These are phyloP conservation scores for Vimba vimba DNA, from an alignment of 2,113 vertebrate genomes.

Conservation along the genomic window DNA sequence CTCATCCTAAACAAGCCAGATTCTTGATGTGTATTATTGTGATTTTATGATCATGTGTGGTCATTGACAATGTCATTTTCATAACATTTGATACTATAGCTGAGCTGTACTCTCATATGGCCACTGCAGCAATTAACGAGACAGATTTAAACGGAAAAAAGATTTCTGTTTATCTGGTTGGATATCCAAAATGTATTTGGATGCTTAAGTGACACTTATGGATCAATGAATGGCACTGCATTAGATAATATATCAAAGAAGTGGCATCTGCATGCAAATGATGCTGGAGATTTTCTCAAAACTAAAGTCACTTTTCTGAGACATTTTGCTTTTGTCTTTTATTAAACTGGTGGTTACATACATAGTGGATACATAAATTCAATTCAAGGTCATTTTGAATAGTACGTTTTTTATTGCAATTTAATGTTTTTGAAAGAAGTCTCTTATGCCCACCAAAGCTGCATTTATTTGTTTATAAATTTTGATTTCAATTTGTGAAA, in stretches of 20 bases:
- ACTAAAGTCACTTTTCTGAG: too few species aligned
- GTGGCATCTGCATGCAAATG: too few species aligned
- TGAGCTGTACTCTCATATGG: not conserved
- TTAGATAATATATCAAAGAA: not conserved
- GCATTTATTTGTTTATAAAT: not conserved
- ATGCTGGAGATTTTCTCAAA: too few species aligned
- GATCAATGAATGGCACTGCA: not conserved
- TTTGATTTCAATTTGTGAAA: too few species aligned
- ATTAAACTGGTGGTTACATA: too few species aligned
- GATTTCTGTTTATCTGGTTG: too few species aligned
- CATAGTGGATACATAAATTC: too few species aligned
- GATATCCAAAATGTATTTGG: too few species aligned
- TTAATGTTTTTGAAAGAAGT: not conserved
- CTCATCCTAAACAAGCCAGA: not conserved
- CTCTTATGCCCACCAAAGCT: not conserved
- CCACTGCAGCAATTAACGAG: not conserved
- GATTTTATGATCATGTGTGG: not conserved
- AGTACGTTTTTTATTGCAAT: not conserved
- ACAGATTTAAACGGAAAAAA: not conserved
- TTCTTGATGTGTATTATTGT: not conserved
- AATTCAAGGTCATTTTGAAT: not conserved
- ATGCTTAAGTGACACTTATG: too few species aligned
- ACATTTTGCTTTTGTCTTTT: too few species aligned
- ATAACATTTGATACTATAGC: not conserved
- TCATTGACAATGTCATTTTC: not conserved